Conservation (phyloP, 2,113 vertebrate species). For the Otolemur garnettii region DNA sequence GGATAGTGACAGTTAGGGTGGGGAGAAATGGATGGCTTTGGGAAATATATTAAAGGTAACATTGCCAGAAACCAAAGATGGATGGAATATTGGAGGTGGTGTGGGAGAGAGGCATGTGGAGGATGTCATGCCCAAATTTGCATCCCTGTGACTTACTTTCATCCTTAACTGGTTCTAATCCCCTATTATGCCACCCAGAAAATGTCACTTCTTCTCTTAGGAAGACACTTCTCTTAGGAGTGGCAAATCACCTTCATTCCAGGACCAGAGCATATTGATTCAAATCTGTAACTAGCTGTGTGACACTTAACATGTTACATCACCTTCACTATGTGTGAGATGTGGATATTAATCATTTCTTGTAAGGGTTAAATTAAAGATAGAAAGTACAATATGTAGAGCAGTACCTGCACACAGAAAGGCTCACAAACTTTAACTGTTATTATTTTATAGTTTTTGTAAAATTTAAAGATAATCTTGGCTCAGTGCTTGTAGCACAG, state of each 20-base stretch:
- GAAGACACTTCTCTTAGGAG: background rate
- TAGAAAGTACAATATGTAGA: background rate
- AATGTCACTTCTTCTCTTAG: background rate
- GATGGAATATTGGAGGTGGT: background rate
- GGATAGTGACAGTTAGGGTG: background rate
- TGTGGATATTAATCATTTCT: background rate
- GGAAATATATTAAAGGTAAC: conserved; percentile 25
- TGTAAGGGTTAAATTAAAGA: background rate
- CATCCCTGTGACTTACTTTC: background rate
- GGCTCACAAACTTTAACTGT: background rate
- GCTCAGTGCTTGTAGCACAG: too few species aligned
- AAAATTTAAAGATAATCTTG: conserved; percentile 30
- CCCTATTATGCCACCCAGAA: background rate
- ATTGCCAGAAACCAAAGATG: background rate
- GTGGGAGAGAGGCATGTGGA: background rate
- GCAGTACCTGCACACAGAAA: background rate
- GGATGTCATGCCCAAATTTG: conserved; percentile 23
- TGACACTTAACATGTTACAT: conserved; percentile 4
- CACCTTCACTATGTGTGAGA: background rate
- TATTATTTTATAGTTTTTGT: conserved; percentile 18
- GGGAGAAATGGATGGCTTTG: conserved; percentile 31
- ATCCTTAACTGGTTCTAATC: background rate
- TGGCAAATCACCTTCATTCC: conserved; percentile 10
- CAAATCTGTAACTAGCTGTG: conserved; percentile 10
- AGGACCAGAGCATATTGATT: background rate